Percentiles rank a stretch among this genome's conserved stretches.
phyloP scores from a whole-genome alignment of 1,140 invertebrate genomes.

The Zaprionus taronus region DNA sequence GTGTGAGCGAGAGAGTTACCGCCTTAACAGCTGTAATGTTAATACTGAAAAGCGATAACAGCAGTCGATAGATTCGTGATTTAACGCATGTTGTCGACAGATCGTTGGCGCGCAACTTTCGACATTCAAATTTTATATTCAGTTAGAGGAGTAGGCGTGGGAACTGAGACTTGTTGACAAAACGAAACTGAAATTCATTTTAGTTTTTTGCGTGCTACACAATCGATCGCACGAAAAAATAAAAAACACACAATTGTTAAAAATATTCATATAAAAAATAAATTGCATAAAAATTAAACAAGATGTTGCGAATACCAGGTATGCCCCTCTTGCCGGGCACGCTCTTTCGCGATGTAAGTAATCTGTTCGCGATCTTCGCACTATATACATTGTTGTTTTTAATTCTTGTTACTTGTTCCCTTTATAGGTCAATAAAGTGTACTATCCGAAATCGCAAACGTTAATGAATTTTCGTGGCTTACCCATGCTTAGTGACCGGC shows the following conservation, averaged over 20 bases:
- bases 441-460: conserved; percentile 85
- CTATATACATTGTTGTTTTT: background rate
- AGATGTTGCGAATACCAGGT: conserved; percentile 77
- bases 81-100: background rate
- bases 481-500: conserved; percentile 79
- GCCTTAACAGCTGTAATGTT: background rate
- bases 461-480: conserved; percentile 82
- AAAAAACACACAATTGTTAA: conserved; percentile 25
- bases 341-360: conserved; percentile 77
- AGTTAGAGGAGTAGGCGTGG: conserved; percentile 34
- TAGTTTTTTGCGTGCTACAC: conserved; percentile 31
- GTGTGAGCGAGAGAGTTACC: background rate
- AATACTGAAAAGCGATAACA: background rate
- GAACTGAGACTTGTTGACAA: background rate
- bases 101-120: background rate
- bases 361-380: background rate
- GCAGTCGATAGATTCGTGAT: background rate
- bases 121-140: background rate
- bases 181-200: background rate
- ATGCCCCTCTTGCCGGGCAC: conserved; percentile 80
- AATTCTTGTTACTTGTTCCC: background rate
- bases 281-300: conserved; percentile 31
- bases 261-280: conserved; percentile 11
- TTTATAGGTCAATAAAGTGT: conserved; percentile 85
- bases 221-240: conserved; percentile 32